Base-by-base conservation (phyloP, 2,888 invertebrate species). In the Abrostola tripartita region DNA sequence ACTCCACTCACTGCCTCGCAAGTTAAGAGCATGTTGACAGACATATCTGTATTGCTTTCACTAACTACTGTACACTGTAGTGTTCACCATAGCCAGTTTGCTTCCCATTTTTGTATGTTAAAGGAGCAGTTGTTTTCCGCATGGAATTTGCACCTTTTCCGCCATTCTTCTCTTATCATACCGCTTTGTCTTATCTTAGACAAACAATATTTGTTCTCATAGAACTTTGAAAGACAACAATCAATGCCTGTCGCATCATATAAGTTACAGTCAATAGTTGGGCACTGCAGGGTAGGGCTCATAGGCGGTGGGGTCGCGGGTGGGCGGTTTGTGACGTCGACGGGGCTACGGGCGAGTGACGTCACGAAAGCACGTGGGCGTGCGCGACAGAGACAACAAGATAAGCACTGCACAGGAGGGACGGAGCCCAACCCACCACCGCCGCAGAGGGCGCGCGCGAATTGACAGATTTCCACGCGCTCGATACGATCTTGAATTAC, bases 361-460 rank as follows among this genome's bases (percentile, higher is more conserved):
- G 92, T 92, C 92, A 92, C 87, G 74, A 83, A 90, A 91, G 89
- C 92, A 92, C 92, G 92, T 91, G 92, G 90, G 90, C 81, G 90
- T 85, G 89, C 74, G 87, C 84, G 90, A 91, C 79, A 79, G 88
- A 82, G 92, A 90, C 81, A 78, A 81, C 71, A 76, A 77, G 71
- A 80, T 63, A 47, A 67, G 59, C 75, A 78, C 77, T 79, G 81
- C 62, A 64, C 75, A 74, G 80, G 82, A 81, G 85, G 71, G 82
- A 81, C 81, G 58, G 73, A 75, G 76, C 69, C 78, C 76, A 68
- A 66, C 59, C 78, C 81, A 74, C 71, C 78, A 74, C 70, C 78
- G 72, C 81, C 79, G 83, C 84, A 82, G 82, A 86, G 89, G 88
- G 90, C 83, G 90, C 90, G 87, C 90, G 88, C 90, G 88, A 90